Conservation (phyloP, 1,140 invertebrate species). For the Leptopilina clavipes region DNA sequence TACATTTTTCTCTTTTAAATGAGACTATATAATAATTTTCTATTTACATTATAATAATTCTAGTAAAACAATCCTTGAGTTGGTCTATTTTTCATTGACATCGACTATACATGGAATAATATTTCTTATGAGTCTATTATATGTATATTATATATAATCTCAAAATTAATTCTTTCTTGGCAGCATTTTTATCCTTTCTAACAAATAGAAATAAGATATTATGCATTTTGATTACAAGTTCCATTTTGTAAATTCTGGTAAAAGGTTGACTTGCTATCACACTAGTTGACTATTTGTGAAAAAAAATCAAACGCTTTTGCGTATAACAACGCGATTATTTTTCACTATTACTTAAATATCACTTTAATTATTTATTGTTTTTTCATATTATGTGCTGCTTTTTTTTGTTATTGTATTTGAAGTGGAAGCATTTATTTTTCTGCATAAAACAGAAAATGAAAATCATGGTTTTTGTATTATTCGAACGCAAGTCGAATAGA, state of each 20-base stretch:
- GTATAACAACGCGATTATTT: neutral
- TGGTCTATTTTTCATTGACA: slow-evolving; percentile 30
- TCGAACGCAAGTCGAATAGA: slow-evolving; percentile 1
- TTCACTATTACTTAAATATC: slow-evolving; percentile 17
- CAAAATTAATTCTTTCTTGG: slow-evolving; percentile 11
- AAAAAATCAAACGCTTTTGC: slow-evolving; percentile 22
- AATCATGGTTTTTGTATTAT: neutral
- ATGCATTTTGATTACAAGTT: slow-evolving; percentile 33
- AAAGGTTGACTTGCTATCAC: slow-evolving; percentile 28
- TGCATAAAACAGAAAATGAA: neutral
- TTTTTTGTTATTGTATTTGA: neutral
- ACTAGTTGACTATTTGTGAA: slow-evolving; percentile 30
- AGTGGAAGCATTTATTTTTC: neutral
- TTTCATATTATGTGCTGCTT: slow-evolving; percentile 1
- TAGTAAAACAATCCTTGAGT: slow-evolving; percentile 12
- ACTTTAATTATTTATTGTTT: slow-evolving; percentile 6
- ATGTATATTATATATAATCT: neutral
- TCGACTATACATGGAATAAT: slow-evolving; percentile 27
- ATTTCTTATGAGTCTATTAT: neutral
- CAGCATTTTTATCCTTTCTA: slow-evolving; percentile 11
- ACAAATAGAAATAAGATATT: slow-evolving; percentile 20
- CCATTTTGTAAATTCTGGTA: slow-evolving; percentile 30
- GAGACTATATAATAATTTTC: neutral
- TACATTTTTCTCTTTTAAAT: neutral
- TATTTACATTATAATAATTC: slow-evolving; percentile 25